Percentiles rank a stretch among this genome's conserved stretches.
Evolutionary conservation across 2,113 vertebrate genomes (phyloP).

Genomic region (Platysteira castanea): DNA sequence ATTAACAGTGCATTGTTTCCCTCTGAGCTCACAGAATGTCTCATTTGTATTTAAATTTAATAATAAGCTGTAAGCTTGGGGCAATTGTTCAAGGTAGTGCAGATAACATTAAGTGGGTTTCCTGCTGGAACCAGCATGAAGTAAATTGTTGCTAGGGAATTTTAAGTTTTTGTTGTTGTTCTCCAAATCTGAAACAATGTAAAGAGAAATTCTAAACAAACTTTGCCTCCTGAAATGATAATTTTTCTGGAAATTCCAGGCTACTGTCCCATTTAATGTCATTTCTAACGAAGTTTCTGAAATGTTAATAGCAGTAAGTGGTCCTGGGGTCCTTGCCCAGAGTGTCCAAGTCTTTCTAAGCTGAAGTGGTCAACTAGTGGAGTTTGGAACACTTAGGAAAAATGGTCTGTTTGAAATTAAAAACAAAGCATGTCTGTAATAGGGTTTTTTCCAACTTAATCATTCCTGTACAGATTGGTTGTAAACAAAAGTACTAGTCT

Average conservation of each 20-base stretch:
- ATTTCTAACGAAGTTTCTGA: not conserved
- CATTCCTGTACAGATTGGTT: not conserved
- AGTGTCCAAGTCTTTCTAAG: not conserved
- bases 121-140: not conserved
- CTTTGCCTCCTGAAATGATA: not conserved
- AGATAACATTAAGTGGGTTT: not conserved
- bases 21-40: not conserved
- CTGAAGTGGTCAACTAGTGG: not conserved
- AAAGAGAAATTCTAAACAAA: not conserved
- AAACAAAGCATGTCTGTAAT: not conserved
- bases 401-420: not conserved
- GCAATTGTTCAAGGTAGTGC: not conserved
- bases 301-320: not conserved
- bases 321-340: not conserved
- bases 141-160: not conserved
- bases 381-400: not conserved
- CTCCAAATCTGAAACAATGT: not conserved
- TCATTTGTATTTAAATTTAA: not conserved
- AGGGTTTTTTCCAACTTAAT: not conserved
- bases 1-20: not conserved
- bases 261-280: not conserved
- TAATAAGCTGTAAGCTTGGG: fast-evolving
- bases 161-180: not conserved
- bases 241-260: not conserved
- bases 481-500: not conserved